Base-by-base conservation (phyloP, 1,140 invertebrate species). In the Bombus haemorrhoidalis region DNA sequence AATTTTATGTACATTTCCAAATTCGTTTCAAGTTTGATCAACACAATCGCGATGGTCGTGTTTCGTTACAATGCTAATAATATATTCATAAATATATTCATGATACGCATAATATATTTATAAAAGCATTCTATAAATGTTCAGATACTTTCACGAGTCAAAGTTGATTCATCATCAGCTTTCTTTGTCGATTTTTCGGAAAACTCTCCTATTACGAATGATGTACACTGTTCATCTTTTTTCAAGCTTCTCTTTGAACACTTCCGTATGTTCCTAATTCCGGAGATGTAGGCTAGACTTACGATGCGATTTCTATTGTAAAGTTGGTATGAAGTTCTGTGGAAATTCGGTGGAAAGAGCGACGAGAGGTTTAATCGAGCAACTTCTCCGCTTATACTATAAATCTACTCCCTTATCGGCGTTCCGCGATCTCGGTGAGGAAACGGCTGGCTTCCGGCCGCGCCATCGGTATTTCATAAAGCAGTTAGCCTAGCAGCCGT, bases 381-480 rank as follows among this genome's bases (percentile, higher is more conserved):
- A 74, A 85, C 69, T 85, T 81, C 74, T 74, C 57, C 57, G 13
- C 59, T 47, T 39, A 37, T 82, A 22, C 34, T 68, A 82, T 86
- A 82, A 82, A 86, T 81, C 62, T 28, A 28, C n/a, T n/a, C 47
- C 32, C 75, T 84, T 84, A 84, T 84, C 82, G 64, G 47, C 25
- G 43, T 59, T 83, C n/a, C 66, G 34, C 71, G 71, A 85, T 81
- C 76, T 81, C 57, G 25, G 39, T 9, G 43, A 53, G 78, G 78
- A 81, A 85, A 85, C 68, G 78, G 77, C 25, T 41, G 37, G 59
- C 69, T 85, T 81, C 78, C 69, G 53, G 71, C 41, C 34, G n/a
- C 43, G 53, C 57, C 71, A 68, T 85, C 71, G 78, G 53, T 81
- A 81, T 85, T 85, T 85, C 83, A 85, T 85, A 74, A 85, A 85